Evolutionary conservation across 1,140 invertebrate species (phyloP), one percentile per base, ranked within the genome.

Genomic region (Hesperophylax magnus): DNA sequence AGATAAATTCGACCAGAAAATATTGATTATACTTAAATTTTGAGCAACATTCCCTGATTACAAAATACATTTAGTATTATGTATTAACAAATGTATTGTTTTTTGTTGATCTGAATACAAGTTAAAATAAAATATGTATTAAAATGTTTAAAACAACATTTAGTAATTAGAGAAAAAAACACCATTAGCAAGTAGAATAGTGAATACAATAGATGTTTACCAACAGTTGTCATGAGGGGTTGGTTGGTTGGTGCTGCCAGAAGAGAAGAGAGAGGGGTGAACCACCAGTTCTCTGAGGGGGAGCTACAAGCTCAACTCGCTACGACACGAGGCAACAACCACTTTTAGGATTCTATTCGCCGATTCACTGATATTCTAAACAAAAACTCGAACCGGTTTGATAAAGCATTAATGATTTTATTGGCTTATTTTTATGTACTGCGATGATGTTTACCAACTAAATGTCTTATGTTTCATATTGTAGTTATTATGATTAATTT

Each of bases 171-270:
- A 34, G 7, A 34, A 6, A 34, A 6, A 34, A 34, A 34, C 34
- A 34, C 3, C 34, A 34, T 34, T 17, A 65, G 18, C 1, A 24
- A 1, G 61, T 65, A 65, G 20, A 65, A 65, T 65, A 27, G 20
- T 65, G 61, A 65, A 17, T 31, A 27, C 22, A 65, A n/a, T 69
- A 47, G 65, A 69, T 69, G 65, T 69, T 69, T 69, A 69, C 65
- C 65, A 69, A 69, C 65, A 69, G 65, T 69, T 69, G 65, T 69
- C 65, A 69, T 69, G 65, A 69, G 65, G 65, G 61, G 61, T 65
- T 65, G 61, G 34, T 39, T n/a, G 14, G 34, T 34, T 8, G 34
- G 4, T 34, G 34, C 7, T 34, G 34, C 34, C 20, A 52, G 34
- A 18, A 7, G 2, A 63, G 5, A n/a, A 34, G 65, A 24, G 65